phyloP scores from a whole-genome alignment of 1,140 invertebrate genomes.

The Drosophila tropicalis region DNA sequence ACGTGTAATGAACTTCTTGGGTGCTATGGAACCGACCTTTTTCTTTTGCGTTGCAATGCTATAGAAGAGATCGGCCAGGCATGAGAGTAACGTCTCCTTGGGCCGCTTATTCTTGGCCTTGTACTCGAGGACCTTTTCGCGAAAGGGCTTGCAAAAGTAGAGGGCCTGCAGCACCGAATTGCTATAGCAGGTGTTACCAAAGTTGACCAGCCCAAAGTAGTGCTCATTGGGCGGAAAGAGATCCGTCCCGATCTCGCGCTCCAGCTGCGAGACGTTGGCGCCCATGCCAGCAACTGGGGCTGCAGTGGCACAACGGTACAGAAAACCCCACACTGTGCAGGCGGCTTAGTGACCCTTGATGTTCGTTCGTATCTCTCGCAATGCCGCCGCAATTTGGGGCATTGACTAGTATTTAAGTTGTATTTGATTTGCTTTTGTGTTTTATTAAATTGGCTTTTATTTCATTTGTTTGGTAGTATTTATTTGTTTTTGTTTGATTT shows the following conservation, averaged over 20 bases:
- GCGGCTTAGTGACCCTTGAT: slow-evolving; percentile 51
- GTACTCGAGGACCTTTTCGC: slow-evolving; percentile 99
- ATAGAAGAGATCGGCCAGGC: slow-evolving; percentile 98
- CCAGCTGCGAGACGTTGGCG: slow-evolving; percentile 98
- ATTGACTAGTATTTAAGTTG: slow-evolving; percentile 21
- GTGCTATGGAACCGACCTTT: slow-evolving; percentile 99
- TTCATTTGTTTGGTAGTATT: slow-evolving; percentile 10
- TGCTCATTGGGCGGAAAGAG: slow-evolving; percentile 99
- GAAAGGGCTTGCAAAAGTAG: slow-evolving; percentile 99
- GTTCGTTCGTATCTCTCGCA: slow-evolving; percentile 16
- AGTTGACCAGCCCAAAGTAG: slow-evolving; percentile 99
- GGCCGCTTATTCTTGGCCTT: slow-evolving; percentile 98
- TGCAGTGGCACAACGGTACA: slow-evolving; percentile 76
- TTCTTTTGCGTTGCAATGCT: slow-evolving; percentile 99
- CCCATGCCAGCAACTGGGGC: slow-evolving; percentile 86
- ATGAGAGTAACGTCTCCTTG: slow-evolving; percentile 98
- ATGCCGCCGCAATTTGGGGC: not conserved
- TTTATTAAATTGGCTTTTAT: not conserved
- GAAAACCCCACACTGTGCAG: slow-evolving; percentile 74
- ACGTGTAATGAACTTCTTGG: slow-evolving; percentile 99
- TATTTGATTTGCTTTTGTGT: slow-evolving; percentile 15
- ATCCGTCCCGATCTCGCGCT: slow-evolving; percentile 98
- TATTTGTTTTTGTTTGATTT: slow-evolving; percentile 27
- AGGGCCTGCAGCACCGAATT: slow-evolving; percentile 99
- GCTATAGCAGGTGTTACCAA: slow-evolving; percentile 99